Percentiles rank a stretch among this genome's conserved stretches.
Evolutionary conservation across 1,140 invertebrate species (phyloP).

Genomic region (Drosophila pachea): DNA sequence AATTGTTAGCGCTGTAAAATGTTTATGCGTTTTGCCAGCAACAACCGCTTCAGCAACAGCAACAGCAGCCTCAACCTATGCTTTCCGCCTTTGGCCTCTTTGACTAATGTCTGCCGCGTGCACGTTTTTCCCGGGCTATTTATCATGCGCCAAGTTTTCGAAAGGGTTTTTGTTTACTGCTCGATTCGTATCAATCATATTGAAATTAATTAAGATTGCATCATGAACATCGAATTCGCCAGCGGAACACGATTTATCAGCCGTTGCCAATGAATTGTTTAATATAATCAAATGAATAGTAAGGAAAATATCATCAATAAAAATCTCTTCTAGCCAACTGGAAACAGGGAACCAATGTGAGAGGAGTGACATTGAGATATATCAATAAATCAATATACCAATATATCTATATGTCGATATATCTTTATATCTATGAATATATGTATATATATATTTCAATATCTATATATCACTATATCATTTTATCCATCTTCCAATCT

Average conservation of each 20-base stretch:
- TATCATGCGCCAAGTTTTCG: conserved; percentile 57
- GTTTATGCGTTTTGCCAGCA: conserved; percentile 68
- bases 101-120: conserved; percentile 73
- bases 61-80: conserved; percentile 15
- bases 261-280: not conserved
- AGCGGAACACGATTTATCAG: too few relatives aligned
- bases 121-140: conserved; percentile 66
- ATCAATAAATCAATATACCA: too few relatives aligned
- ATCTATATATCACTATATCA: too few relatives aligned
- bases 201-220: conserved; percentile 67
- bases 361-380: too few relatives aligned
- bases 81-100: conserved; percentile 60
- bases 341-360: too few relatives aligned
- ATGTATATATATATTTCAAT: too few relatives aligned
- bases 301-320: too few relatives aligned
- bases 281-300: too few relatives aligned
- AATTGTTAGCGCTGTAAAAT: conserved; percentile 75
- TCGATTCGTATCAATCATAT: conserved; percentile 69
- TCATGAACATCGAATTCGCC: conserved; percentile 35
- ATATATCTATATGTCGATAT: too few relatives aligned
- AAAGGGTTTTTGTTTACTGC: conserved; percentile 49
- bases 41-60: conserved; percentile 19
- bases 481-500: too few relatives aligned
- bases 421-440: too few relatives aligned
- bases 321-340: too few relatives aligned